Evolutionary conservation across 2,888 invertebrate genomes (phyloP).

Genomic region (Idaea dimidiata): DNA sequence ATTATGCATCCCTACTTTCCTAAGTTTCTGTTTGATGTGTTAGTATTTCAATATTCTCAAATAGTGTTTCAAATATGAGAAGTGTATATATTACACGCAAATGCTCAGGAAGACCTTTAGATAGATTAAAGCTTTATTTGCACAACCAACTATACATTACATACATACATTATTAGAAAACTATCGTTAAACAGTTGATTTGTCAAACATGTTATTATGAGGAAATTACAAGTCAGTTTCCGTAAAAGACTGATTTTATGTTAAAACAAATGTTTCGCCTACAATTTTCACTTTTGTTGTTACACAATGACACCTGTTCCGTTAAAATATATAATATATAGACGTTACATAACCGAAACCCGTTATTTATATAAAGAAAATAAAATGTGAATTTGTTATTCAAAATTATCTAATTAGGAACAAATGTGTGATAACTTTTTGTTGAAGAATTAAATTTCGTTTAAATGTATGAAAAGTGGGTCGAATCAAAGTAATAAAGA

Average conservation of each 20-base stretch:
- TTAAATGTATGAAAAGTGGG: background rate
- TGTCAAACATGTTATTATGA: background rate
- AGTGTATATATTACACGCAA: no score
- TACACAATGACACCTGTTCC: conserved; percentile 20
- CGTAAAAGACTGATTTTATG: conserved; percentile 28
- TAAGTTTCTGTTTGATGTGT: no score
- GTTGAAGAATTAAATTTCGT: background rate
- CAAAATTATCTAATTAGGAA: background rate
- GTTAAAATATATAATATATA: conserved; percentile 15
- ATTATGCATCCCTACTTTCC: no score
- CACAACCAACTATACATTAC: no score
- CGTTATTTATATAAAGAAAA: conserved; percentile 4
- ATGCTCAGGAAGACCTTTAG: no score
- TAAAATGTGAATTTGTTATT: background rate
- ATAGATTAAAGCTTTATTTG: no score
- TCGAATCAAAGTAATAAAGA: background rate
- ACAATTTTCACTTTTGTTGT: conserved; percentile 30
- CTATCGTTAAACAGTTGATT: background rate
- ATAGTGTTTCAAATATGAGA: no score
- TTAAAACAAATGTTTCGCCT: conserved; percentile 27
- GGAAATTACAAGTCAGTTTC: background rate
- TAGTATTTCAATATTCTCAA: no score
- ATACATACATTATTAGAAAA: no score
- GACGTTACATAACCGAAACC: conserved; percentile 12
- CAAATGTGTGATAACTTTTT: background rate